phyloP scores from a whole-genome alignment of 2,888 invertebrate species.

The Nectonema munidae region DNA sequence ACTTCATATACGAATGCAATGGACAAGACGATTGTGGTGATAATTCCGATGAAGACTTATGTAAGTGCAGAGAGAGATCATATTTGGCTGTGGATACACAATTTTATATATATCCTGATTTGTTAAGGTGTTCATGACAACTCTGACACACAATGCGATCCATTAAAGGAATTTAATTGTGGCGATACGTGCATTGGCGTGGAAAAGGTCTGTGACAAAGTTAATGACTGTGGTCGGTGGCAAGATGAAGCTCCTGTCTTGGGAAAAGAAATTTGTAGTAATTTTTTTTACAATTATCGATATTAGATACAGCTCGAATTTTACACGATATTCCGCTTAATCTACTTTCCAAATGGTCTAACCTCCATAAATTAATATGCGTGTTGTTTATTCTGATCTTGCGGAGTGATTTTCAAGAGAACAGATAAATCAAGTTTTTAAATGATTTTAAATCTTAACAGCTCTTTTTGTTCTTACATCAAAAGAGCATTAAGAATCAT shows the following conservation, averaged over 20 bases:
- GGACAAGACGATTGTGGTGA: slow-evolving; percentile 47
- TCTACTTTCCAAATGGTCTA: too few species aligned
- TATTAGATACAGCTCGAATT: too few species aligned
- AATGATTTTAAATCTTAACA: too few species aligned
- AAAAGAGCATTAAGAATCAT: too few species aligned
- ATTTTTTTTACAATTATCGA: too few species aligned
- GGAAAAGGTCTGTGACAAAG: slow-evolving; percentile 44
- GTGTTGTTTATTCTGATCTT: too few species aligned
- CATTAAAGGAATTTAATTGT: slow-evolving; percentile 39
- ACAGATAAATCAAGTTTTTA: too few species aligned
- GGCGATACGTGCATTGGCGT: slow-evolving; percentile 49
- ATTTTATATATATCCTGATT: background rate
- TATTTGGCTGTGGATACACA: background rate
- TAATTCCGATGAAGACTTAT: slow-evolving; percentile 43
- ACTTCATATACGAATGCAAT: slow-evolving; percentile 43
- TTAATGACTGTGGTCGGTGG: slow-evolving; percentile 51
- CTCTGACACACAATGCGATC: slow-evolving; percentile 32
- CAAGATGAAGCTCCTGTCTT: slow-evolving; percentile 44
- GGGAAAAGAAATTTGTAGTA: too few species aligned
- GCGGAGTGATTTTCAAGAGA: too few species aligned
- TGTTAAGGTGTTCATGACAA: background rate
- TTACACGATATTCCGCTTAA: too few species aligned
- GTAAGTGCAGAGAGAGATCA: slow-evolving; percentile 20
- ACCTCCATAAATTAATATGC: too few species aligned
- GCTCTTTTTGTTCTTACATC: too few species aligned